Evolutionary conservation across 2,113 vertebrate genomes (phyloP).

Genomic region (Turdus rufiventris): DNA sequence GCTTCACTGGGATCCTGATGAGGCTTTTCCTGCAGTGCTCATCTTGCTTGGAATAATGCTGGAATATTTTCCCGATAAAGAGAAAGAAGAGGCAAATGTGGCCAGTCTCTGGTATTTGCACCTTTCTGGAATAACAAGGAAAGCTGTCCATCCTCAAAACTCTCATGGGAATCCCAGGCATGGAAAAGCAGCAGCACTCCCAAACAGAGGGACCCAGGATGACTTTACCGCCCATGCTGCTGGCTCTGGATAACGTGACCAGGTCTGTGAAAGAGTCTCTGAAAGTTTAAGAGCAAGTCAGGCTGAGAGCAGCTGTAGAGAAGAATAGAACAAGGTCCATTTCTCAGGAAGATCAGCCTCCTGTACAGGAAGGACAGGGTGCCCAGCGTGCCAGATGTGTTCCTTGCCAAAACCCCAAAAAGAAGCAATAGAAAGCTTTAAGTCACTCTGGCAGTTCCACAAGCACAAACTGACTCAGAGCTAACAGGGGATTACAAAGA

Average conservation of each 20-base stretch:
- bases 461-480: constrained; percentile 6
- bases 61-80: background rate
- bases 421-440: constrained; percentile 18
- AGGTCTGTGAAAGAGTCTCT: background rate
- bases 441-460: constrained; percentile 14
- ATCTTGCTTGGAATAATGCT: background rate
- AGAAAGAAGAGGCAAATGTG: background rate
- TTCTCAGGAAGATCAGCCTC: constrained; percentile 44
- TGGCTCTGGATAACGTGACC: background rate
- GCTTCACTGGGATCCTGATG: background rate
- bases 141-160: background rate
- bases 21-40: background rate
- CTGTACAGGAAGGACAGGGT: constrained; percentile 31
- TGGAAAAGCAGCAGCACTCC: background rate
- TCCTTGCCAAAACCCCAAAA: constrained; percentile 30
- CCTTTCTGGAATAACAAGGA: background rate
- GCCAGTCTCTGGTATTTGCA: background rate
- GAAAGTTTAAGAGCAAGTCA: background rate
- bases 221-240: background rate
- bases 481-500: background rate
- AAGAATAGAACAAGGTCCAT: constrained; percentile 10
- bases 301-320: background rate
- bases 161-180: fast-evolving
- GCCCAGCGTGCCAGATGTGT: background rate
- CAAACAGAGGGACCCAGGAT: background rate